phyloP scores from a whole-genome alignment of 2,888 invertebrate species.

The Endotricha flammealis region DNA sequence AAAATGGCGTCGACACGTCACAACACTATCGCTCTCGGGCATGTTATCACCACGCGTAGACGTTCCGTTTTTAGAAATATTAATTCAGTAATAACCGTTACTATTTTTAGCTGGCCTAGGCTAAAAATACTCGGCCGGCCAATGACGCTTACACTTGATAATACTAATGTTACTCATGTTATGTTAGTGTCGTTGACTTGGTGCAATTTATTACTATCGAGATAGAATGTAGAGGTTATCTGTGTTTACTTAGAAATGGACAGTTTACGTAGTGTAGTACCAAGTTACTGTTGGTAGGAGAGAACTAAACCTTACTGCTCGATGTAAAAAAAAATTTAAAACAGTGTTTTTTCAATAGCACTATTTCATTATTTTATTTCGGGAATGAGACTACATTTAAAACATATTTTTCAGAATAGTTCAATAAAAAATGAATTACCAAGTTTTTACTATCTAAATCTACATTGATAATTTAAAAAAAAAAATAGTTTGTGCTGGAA shows the following conservation, averaged over 20 bases:
- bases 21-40: conserved; percentile 57
- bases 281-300: no score
- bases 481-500: no score
- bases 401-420: no score
- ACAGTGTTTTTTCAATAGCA: no score
- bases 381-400: no score
- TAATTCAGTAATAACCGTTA: conserved; percentile 76
- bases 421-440: no score
- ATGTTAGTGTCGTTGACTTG: conserved; percentile 67
- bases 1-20: conserved; percentile 56
- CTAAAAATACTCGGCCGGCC: conserved; percentile 70
- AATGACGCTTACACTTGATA: conserved; percentile 71
- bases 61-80: conserved; percentile 78
- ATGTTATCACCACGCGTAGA: conserved; percentile 68
- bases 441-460: no score
- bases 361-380: no score
- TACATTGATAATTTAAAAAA: no score
- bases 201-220: conserved; percentile 57
- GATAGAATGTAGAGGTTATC: conserved; percentile 40
- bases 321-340: no score
- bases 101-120: conserved; percentile 77
- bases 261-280: neutral
- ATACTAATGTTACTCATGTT: conserved; percentile 66
- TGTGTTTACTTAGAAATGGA: conserved; percentile 34
- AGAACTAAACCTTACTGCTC: no score